phyloP scores from a whole-genome alignment of 1,140 invertebrate genomes.

The Linepithema humile region DNA sequence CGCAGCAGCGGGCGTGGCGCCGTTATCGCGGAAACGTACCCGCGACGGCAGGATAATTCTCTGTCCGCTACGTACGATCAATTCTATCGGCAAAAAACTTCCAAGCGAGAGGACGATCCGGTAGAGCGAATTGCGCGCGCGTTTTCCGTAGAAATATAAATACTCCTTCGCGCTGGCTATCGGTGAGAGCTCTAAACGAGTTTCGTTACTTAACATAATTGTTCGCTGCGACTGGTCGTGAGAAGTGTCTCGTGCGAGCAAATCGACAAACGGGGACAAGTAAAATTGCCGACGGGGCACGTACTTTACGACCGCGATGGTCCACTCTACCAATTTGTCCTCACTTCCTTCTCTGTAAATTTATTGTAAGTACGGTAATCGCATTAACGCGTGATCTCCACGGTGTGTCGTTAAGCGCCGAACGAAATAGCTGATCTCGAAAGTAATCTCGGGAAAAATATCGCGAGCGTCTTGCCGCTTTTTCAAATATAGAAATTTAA shows the following conservation, averaged over 20 bases:
- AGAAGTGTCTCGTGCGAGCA: constrained; percentile 14
- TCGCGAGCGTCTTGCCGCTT: neutral
- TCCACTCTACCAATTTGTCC: constrained; percentile 44
- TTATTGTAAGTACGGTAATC: constrained; percentile 50
- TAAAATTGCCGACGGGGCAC: neutral
- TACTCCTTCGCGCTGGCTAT: constrained; percentile 14
- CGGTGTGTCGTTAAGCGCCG: constrained; percentile 40
- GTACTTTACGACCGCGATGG: constrained; percentile 41
- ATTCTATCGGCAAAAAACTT: constrained; percentile 50
- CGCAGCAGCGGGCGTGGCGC: constrained; percentile 42
- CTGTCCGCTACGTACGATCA: constrained; percentile 45
- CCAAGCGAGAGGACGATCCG: constrained; percentile 1
- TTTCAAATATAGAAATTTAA: constrained; percentile 16
- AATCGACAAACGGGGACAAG: constrained; percentile 30
- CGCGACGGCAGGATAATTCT: constrained; percentile 47
- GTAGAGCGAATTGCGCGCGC: neutral
- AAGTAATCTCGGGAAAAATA: constrained; percentile 1
- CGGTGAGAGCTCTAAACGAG: constrained; percentile 33
- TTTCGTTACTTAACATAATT: constrained; percentile 57
- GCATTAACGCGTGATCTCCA: constrained; percentile 45
- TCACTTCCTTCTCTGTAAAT: constrained; percentile 38
- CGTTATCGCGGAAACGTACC: constrained; percentile 48
- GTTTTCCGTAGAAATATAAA: constrained; percentile 43
- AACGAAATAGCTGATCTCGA: constrained; percentile 15
- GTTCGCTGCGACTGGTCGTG: constrained; percentile 9